phyloP scores from a whole-genome alignment of 2,888 invertebrate species.

The Yponomeuta plumbellus region DNA sequence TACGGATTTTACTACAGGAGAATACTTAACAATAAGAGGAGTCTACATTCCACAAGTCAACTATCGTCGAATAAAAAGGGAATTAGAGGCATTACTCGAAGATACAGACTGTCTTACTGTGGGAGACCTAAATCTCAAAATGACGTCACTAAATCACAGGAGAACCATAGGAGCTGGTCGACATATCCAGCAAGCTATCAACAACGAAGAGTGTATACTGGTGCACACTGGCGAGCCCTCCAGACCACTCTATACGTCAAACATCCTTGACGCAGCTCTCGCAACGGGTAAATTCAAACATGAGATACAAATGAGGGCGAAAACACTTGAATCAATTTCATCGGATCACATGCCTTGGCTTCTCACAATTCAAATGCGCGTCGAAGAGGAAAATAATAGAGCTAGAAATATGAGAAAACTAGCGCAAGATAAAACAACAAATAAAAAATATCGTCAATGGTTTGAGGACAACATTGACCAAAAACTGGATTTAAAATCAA shows the following conservation, averaged over 20 bases:
- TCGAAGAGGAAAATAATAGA: not conserved
- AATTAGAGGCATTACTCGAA: not conserved
- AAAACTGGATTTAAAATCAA: not conserved
- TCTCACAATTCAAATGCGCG: not conserved
- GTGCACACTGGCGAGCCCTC: slow-evolving; percentile 7
- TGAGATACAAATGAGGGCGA: not conserved
- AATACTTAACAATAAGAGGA: slow-evolving; percentile 11
- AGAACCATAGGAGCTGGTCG: not conserved
- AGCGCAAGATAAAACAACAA: slow-evolving; percentile 1
- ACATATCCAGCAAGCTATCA: not conserved
- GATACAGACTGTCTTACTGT: slow-evolving; percentile 11
- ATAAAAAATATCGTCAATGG: not conserved
- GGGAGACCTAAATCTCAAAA: slow-evolving; percentile 17
- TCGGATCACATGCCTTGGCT: slow-evolving; percentile 14
- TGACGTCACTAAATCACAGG: slow-evolving; percentile 13
- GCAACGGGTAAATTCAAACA: slow-evolving; percentile 7
- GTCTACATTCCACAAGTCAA: slow-evolving; percentile 14
- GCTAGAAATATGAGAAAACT: not conserved
- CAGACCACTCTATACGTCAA: not conserved
- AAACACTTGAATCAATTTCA: not conserved
- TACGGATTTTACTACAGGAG: not conserved
- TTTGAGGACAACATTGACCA: slow-evolving; percentile 4
- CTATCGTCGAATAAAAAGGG: not conserved
- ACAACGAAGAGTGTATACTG: not conserved
- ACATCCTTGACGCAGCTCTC: slow-evolving; percentile 12